Percentiles rank a stretch among this genome's conserved stretches.
phyloP scores from a whole-genome alignment of 1,140 invertebrate genomes.

The Contarinia nasturtii region DNA sequence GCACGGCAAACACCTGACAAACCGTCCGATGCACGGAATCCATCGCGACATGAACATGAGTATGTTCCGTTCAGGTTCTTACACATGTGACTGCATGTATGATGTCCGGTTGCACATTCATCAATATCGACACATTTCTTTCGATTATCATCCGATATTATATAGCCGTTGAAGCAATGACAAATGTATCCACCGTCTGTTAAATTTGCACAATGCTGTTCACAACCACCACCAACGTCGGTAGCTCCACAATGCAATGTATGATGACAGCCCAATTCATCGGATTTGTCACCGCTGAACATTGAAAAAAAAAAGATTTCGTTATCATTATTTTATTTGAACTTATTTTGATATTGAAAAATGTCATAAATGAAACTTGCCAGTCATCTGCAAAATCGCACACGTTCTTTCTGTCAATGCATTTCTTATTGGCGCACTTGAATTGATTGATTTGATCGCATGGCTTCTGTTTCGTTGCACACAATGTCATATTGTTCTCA shows the following conservation, averaged over 20 bases:
- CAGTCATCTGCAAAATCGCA: conserved; percentile 43
- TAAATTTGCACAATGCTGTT: conserved; percentile 77
- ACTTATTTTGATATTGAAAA: no score
- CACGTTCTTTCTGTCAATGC: conserved; percentile 57
- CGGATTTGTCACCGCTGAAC: conserved; percentile 66
- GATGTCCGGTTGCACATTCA: conserved; percentile 64
- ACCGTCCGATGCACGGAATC: conserved; percentile 55
- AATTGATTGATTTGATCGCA: conserved; percentile 60
- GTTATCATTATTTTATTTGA: conserved; percentile 21
- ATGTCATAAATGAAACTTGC: no score
- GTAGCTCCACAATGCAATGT: conserved; percentile 40
- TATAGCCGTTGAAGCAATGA: conserved; percentile 69
- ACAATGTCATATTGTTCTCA: conserved; percentile 82
- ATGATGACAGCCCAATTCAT: conserved; percentile 78
- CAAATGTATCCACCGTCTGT: conserved; percentile 73
- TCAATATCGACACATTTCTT: conserved; percentile 76
- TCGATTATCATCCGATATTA: conserved; percentile 49
- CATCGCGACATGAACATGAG: conserved; percentile 66
- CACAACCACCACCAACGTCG: conserved; percentile 67
- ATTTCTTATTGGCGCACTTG: conserved; percentile 81
- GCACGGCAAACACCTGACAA: conserved; percentile 66
- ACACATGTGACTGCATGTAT: conserved; percentile 84
- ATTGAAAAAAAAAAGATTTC: no score
- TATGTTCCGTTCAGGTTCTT: conserved; percentile 83
- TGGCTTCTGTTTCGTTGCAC: conserved; percentile 44